Conservation (phyloP, 2,113 vertebrate genomes). For the Lagopus muta region DNA sequence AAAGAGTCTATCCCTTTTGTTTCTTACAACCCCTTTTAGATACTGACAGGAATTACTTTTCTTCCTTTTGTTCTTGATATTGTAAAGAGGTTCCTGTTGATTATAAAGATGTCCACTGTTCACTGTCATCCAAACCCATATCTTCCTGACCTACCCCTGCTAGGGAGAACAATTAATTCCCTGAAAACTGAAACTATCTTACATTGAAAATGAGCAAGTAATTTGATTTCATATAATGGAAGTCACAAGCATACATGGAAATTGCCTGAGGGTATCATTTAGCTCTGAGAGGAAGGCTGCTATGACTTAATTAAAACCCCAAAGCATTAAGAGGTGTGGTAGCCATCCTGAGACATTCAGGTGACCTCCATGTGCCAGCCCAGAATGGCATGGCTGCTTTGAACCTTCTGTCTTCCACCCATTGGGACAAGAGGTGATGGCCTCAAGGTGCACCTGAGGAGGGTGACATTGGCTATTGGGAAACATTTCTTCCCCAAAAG, state of each 20-base stretch:
- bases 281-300: not conserved
- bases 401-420: not conserved
- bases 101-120: not conserved
- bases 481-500: not conserved
- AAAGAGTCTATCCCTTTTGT: no score
- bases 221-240: not conserved
- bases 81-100: not conserved
- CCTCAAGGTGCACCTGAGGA: not conserved
- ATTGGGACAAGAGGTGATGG: not conserved
- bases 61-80: not conserved
- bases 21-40: no score
- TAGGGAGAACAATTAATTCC: not conserved
- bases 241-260: not conserved
- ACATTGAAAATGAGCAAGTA: not conserved
- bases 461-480: not conserved
- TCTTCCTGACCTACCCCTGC: not conserved
- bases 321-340: no score
- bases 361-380: not conserved
- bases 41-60: not conserved
- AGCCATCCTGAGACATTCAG: not conserved
- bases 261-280: not conserved
- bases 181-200: not conserved
- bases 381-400: not conserved
- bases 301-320: not conserved
- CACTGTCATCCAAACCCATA: no score